A percentile compares a stretch with the other conserved stretches of the same genome.
phyloP scores from a whole-genome alignment of 2,113 vertebrate species.

The Excalfactoria chinensis region DNA sequence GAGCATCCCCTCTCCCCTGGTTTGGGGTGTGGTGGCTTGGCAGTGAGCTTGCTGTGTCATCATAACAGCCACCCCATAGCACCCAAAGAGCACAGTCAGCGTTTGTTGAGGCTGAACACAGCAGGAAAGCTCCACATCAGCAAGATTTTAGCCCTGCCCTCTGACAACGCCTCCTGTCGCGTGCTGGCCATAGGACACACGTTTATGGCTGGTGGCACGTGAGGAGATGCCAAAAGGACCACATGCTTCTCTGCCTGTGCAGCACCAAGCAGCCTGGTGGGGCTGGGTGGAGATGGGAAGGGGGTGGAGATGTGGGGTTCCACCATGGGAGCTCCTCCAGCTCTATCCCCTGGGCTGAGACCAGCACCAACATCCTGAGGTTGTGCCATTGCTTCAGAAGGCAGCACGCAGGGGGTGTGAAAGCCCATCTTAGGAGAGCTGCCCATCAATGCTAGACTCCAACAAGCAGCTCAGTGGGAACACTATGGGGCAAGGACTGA shows the following conservation, averaged over 20 bases:
- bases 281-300: not conserved
- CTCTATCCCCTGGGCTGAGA: not conserved
- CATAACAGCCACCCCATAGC: not conserved
- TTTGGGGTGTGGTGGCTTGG: fast-evolving
- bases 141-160: not conserved
- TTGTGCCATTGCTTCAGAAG: not conserved
- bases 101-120: not conserved
- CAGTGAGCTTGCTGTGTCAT: not conserved
- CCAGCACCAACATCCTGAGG: not conserved
- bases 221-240: fast-evolving
- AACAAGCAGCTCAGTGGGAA: fast-evolving
- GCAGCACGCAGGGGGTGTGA: fast-evolving
- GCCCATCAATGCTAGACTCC: not conserved
- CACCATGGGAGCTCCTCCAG: not conserved
- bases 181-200: not conserved
- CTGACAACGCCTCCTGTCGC: not conserved
- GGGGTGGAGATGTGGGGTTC: not conserved
- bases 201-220: not conserved
- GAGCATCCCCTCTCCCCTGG: fast-evolving
- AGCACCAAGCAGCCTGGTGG: fast-evolving
- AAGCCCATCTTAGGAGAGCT: not conserved
- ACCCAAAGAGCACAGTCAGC: not conserved
- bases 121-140: not conserved
- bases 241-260: not conserved
- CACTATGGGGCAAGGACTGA: not conserved